Evolutionary conservation across 23 tunicate species (phyloP), one percentile per base, ranked within the genome.

Genomic region (Clavelina lepadiformis): DNA sequence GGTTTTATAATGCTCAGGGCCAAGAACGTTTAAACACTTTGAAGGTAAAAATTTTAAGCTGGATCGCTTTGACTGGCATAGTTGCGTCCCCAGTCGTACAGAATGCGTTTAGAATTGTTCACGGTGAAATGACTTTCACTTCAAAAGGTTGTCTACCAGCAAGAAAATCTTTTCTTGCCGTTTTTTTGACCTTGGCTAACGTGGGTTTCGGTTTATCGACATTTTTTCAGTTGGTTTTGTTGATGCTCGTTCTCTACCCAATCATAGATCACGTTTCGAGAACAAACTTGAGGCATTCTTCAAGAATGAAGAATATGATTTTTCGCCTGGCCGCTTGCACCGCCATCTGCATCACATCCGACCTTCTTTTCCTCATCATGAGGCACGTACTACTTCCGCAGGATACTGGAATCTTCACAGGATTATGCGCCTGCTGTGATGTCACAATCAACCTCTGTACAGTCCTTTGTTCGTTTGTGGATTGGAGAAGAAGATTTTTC

Each of bases 241-340:
- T 63, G 7, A 51, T 27, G 6, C 50, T 63, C 3, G 68, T 63
- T 8, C 22, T 63, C 8, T 63, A 63, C 26, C 68, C 68, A 8
- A 29, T 63, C 3, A 22, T 35, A 3, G 5, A 5, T 7, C 68
- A 63, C 29, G 38, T 63, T 4, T 3, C 15, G 50, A 18, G 51
- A 63, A 63, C 37, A 22, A 63, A 35, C 6, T 8, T 63, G n/a
- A 3, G 28, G 28, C 68, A 63, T 7, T 6, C 26, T 18, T 36
- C 27, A 15, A n/a, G n/a, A n/a, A 5, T 63, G 49, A 63, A 63
- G 29, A 63, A 35, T 22, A 63, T 33, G 22, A 36, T 63, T 5
- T 8, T 63, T 63, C 68, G 68, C 3, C 24, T 63, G 11, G 68
- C 26, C 18, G 24, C 38, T 63, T 34, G 68, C 29, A 63, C 68